Conservation (phyloP, 2,113 vertebrate genomes). For the Eurystomus gularis region DNA sequence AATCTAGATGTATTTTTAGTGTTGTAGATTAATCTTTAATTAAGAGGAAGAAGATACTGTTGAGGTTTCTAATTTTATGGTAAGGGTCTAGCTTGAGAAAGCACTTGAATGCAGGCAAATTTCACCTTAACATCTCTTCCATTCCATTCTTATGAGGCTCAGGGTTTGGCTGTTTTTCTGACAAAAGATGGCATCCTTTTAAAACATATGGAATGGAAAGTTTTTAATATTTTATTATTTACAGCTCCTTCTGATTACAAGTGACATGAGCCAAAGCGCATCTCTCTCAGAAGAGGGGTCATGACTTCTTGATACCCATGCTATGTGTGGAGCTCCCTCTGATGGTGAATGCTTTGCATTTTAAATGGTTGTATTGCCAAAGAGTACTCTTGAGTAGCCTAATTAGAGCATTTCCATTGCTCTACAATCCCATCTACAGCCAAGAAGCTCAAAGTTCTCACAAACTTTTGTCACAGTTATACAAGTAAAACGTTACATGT, state of each 20-base stretch:
- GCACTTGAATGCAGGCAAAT: background rate
- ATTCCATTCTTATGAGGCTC: background rate
- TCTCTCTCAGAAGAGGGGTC: background rate
- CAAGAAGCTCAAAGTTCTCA: background rate
- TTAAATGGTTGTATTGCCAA: background rate
- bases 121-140: background rate
- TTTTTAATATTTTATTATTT: background rate
- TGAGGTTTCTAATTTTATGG: background rate
- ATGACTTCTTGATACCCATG: background rate
- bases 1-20: background rate
- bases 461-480: background rate
- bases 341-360: background rate
- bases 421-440: fast-evolving
- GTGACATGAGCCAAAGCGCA: background rate
- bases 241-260: background rate
- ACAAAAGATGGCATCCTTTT: background rate
- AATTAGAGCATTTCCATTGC: background rate
- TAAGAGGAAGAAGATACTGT: background rate
- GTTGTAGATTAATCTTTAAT: background rate
- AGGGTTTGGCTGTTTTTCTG: background rate
- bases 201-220: background rate
- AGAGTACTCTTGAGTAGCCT: background rate
- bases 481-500: background rate
- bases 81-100: background rate
- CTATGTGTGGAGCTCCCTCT: background rate